Evolutionary conservation across 2,113 vertebrate species (phyloP).

Genomic region (Notiomystis cincta): DNA sequence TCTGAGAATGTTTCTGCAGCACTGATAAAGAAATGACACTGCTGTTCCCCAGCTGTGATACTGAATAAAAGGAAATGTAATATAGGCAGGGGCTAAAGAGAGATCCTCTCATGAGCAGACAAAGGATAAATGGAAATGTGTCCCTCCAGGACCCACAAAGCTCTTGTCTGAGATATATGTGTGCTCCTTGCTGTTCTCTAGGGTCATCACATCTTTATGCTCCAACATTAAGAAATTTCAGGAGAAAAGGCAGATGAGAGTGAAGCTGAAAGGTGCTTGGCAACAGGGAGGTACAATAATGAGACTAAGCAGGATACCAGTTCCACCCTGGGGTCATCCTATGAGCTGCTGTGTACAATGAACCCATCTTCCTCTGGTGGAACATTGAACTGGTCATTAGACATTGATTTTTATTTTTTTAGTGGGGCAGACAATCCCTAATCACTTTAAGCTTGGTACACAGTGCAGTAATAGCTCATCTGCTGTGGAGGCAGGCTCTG

Average conservation of each 20-base stretch:
- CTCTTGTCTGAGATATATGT: neutral
- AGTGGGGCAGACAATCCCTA: neutral
- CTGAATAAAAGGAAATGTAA: neutral
- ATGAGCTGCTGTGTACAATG: neutral
- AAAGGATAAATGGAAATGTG: neutral
- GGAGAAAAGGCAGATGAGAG: neutral
- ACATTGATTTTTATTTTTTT: slow-evolving; percentile 38
- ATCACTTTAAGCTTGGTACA: neutral
- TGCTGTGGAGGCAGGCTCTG: neutral
- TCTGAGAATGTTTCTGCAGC: neutral
- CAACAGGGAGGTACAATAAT: neutral
- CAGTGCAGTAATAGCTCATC: neutral
- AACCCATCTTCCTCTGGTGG: neutral
- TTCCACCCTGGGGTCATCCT: neutral
- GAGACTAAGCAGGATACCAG: neutral
- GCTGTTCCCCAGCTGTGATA: neutral
- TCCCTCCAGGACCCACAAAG: neutral
- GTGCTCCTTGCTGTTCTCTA: neutral
- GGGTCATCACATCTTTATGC: neutral
- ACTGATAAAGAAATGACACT: neutral
- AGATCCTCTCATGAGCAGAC: neutral
- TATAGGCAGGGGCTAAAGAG: neutral
- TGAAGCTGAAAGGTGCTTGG: neutral
- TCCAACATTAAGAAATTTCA: neutral
- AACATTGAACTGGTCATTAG: slow-evolving; percentile 21